Base-by-base conservation (phyloP, 2,888 invertebrate species). In the Biston betularia region DNA sequence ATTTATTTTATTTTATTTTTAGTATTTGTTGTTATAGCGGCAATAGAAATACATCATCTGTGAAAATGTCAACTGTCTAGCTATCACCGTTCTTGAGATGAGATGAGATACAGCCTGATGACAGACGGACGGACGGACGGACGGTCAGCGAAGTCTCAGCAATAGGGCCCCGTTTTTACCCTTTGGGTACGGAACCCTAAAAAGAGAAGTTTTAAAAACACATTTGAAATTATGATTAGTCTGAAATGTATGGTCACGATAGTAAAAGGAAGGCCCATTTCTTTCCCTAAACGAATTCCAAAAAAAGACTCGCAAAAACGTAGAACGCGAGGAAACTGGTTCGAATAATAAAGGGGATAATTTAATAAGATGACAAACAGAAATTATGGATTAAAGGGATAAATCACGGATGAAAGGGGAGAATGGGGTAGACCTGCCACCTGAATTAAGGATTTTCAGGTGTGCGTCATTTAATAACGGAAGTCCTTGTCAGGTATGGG, bases 341-440 rank as follows among this genome's bases (percentile, higher is more conserved):
- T n/a, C 46, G 11, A 24, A 52, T 61, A 66, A 62, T 61, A 66
- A 66, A 52, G 34, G 42, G 9, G 40, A 42, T 56, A 56, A 66
- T 66, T 57, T 62, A 62, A 66, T 57, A 66, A 53, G 61, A 62
- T 66, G 66, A 62, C 66, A 62, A 66, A 62, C 66, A 66, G 62
- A 65, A 65, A 62, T 66, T 57, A 62, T 34, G 42, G 57, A 53
- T 60, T 65, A 42, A 38, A 50, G 38, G 50, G 53, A 66, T 66
- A 50, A 61, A 60, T 65, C 42, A 33, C 52, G 65, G 50, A 33
- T 35, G 14, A 50, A 42, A 44, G 55, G 34, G 56, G 35, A 38
- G 24, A 45, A 11, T 33, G 24, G 12, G 14, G 44, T 8, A 38
- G 24, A 59, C 10, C n/a, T 46, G 58, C 38, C 33, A 46, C 45